Base-by-base conservation (phyloP, 2,888 invertebrate genomes). In the Apamea monoglypha region DNA sequence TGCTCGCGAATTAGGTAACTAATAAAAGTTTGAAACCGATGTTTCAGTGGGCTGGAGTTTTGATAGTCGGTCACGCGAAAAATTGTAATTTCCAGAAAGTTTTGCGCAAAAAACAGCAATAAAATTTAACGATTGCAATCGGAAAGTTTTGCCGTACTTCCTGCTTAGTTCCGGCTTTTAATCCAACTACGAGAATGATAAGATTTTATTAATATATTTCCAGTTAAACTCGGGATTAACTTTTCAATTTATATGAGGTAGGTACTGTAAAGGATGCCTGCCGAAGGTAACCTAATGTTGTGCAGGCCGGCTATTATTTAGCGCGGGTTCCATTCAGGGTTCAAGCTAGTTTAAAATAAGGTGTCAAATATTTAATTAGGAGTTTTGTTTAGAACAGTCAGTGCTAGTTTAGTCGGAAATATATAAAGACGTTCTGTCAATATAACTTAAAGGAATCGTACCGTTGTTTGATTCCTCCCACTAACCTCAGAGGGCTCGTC, bases 11-110 rank as follows among this genome's bases (percentile, higher is more conserved):
- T 87, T 77, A 81, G 80, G 36, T 56, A 78, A 76, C 80, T 80
- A 71, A 74, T 86, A 82, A 82, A 84, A 87, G 78, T 86, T 88
- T 18, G 71, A 32, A 84, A 77, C 71, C 76, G 59, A 81, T 75
- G 80, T 78, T 76, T 72, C 69, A 74, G 69, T 69, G 29, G 70
- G 63, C 56, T 40, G 53, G 74, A 81, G 68, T 78, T 83, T 50
- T 47, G 63, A 70, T 70, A 71, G 74, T n/a, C 76, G 64, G 68
- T 80, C 86, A 82, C 80, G 84, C 80, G 84, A 88, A 83, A 87
- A 70, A 78, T 76, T 78, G 32, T 67, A 74, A 77, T 71, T 68
- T 72, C 25, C 40, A 47, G 32, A 36, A 77, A 61, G 69, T 69
- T 82, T 14, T n/a, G 14, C 53, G 59, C 32, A 81, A 81, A 83